These are phyloP conservation scores for Odontothrips loti DNA, from an alignment of 2,888 invertebrate species.

Conservation along the genomic window DNA sequence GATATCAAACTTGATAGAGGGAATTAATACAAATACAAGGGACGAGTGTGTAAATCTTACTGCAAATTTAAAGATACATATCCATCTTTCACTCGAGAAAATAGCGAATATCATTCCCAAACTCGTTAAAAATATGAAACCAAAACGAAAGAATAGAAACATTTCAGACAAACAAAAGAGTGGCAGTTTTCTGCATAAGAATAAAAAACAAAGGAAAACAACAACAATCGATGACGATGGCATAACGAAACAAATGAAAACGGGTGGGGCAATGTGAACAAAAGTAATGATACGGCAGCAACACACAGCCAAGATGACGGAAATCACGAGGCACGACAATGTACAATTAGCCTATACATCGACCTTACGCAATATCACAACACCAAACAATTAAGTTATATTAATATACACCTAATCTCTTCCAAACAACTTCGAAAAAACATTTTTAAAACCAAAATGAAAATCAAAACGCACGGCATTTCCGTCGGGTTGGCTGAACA, in stretches of 20 bases:
- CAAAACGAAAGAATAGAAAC: background rate
- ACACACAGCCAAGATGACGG: slow-evolving; percentile 24
- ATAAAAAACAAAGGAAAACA: slow-evolving; percentile 19
- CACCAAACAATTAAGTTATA: slow-evolving; percentile 12
- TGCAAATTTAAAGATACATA: background rate
- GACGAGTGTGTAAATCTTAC: background rate
- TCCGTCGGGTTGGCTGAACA: slow-evolving; percentile 19
- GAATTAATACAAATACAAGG: slow-evolving; percentile 14
- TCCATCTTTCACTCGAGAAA: background rate
- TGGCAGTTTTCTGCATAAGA: background rate
- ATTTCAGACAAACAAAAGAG: slow-evolving; percentile 4
- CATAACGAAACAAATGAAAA: slow-evolving; percentile 17
- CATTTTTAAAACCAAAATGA: background rate
- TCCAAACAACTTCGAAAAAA: background rate
- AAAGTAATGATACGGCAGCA: slow-evolving; percentile 3
- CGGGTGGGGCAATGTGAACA: slow-evolving; percentile 11
- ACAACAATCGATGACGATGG: slow-evolving; percentile 22
- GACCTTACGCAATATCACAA: slow-evolving; percentile 22
- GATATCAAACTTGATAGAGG: slow-evolving; percentile 16
- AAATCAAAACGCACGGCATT: background rate
- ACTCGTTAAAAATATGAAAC: background rate
- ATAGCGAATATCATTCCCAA: background rate
- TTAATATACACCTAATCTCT: background rate
- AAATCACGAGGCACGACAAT: slow-evolving; percentile 4
- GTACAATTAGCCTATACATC: slow-evolving; percentile 5